These are phyloP conservation scores for Entomobrya multifasciata DNA, from an alignment of 2,888 invertebrate genomes.

Conservation along the genomic window DNA sequence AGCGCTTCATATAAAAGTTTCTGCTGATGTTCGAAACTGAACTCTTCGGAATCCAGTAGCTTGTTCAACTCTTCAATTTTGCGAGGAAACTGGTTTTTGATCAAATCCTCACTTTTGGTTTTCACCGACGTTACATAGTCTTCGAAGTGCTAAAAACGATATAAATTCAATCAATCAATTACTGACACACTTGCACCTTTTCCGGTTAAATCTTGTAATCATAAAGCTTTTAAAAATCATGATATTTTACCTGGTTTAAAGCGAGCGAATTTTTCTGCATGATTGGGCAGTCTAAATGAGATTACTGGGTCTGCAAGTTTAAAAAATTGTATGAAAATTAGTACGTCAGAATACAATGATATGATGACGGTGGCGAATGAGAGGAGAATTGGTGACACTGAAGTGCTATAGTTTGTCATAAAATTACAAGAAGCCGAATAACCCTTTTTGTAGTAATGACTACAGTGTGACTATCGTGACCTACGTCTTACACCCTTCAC, in stretches of 20 bases:
- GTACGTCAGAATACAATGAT: too few relatives aligned
- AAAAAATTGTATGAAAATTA: too few relatives aligned
- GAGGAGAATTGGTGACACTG: too few relatives aligned
- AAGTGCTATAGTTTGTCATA: too few relatives aligned
- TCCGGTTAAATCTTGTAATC: not conserved
- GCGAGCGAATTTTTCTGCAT: slow-evolving; percentile 45
- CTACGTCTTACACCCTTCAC: too few relatives aligned
- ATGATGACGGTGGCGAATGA: too few relatives aligned
- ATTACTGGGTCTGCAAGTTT: not conserved
- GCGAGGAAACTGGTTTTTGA: slow-evolving; percentile 94
- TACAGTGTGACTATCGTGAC: too few relatives aligned
- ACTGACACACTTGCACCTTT: too few relatives aligned
- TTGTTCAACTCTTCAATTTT: slow-evolving; percentile 95
- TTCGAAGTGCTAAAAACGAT: slow-evolving; percentile 74
- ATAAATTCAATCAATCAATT: slow-evolving; percentile 25
- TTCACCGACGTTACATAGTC: slow-evolving; percentile 76
- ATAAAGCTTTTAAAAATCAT: not conserved
- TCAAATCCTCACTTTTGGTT: slow-evolving; percentile 89
- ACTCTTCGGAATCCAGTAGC: slow-evolving; percentile 90
- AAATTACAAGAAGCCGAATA: too few relatives aligned
- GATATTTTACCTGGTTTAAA: slow-evolving; percentile 37
- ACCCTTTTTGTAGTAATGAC: too few relatives aligned
- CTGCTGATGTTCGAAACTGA: slow-evolving; percentile 85
- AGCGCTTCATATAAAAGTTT: slow-evolving; percentile 91
- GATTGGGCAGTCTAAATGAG: slow-evolving; percentile 21